Evolutionary conservation across 2,113 vertebrate species (phyloP).

Genomic region (Leuciscus idus): DNA sequence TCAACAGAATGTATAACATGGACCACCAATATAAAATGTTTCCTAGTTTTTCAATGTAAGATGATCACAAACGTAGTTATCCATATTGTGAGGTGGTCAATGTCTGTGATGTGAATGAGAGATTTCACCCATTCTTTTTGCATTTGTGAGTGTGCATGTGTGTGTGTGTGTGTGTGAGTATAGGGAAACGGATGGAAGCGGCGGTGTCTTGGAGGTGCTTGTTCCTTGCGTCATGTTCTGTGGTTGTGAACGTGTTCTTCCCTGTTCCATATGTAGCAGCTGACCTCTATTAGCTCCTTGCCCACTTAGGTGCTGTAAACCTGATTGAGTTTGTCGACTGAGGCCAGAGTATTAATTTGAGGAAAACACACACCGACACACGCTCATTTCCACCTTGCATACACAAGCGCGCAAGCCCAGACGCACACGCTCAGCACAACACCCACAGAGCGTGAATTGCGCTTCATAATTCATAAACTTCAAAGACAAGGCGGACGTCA

Average conservation of each 20-base stretch:
- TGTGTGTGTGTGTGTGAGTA: not conserved
- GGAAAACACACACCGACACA: slow-evolving; percentile 8
- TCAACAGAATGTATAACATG: too few species aligned
- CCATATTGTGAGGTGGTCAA: not conserved
- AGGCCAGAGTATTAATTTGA: slow-evolving; percentile 40
- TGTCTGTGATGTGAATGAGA: not conserved
- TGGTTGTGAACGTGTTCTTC: slow-evolving; percentile 20
- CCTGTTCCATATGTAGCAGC: slow-evolving; percentile 47
- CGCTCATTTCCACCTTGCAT: not conserved
- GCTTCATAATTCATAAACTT: slow-evolving; percentile 38
- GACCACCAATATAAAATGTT: too few species aligned
- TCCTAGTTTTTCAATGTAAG: not conserved
- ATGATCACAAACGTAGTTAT: not conserved
- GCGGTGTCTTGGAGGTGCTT: slow-evolving; percentile 35
- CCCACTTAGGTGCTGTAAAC: slow-evolving; percentile 41
- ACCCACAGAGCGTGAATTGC: not conserved
- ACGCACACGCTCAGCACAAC: not conserved
- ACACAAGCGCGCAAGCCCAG: slow-evolving; percentile 8
- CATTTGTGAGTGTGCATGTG: not conserved
- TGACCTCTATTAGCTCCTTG: slow-evolving; percentile 54
- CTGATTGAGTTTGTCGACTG: slow-evolving; percentile 54
- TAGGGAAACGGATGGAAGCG: not conserved
- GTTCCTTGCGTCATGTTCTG: slow-evolving; percentile 22
- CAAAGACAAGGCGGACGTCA: slow-evolving; percentile 5
- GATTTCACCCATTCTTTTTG: not conserved